phyloP scores from a whole-genome alignment of 2,797 vertebrate genomes.

The Pseudochirops corinnae region DNA sequence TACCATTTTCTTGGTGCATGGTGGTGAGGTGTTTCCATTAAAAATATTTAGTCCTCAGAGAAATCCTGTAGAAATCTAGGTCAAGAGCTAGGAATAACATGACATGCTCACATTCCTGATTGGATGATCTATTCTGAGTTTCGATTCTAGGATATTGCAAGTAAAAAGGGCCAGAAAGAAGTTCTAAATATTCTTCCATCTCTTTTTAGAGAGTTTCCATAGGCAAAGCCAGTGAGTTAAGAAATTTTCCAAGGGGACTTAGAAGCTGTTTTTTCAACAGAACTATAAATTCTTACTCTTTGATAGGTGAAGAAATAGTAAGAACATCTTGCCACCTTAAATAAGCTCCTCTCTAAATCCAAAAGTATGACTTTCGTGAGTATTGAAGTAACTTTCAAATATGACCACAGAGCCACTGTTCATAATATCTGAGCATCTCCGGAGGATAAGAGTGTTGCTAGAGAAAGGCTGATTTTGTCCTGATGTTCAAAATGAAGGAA shows the following conservation, averaged over 20 bases:
- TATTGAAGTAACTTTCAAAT: neutral
- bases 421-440: neutral
- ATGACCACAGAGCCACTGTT: neutral
- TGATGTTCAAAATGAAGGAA: neutral
- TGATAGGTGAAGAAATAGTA: neutral
- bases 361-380: neutral
- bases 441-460: neutral
- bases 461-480: neutral
- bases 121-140: neutral
- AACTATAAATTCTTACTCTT: neutral
- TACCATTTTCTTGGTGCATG: neutral
- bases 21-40: neutral
- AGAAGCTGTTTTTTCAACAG: neutral
- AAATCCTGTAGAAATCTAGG: neutral
- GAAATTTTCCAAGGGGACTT: slow-evolving; percentile 10
- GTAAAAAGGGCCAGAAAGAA: neutral
- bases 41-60: neutral
- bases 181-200: neutral
- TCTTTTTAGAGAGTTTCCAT: neutral
- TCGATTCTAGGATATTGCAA: neutral
- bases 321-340: neutral
- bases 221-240: neutral
- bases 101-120: neutral
- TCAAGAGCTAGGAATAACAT: neutral
- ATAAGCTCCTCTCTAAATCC: neutral